These are phyloP conservation scores for Muscina levida DNA, from an alignment of 2,888 invertebrate genomes.

Conservation along the genomic window DNA sequence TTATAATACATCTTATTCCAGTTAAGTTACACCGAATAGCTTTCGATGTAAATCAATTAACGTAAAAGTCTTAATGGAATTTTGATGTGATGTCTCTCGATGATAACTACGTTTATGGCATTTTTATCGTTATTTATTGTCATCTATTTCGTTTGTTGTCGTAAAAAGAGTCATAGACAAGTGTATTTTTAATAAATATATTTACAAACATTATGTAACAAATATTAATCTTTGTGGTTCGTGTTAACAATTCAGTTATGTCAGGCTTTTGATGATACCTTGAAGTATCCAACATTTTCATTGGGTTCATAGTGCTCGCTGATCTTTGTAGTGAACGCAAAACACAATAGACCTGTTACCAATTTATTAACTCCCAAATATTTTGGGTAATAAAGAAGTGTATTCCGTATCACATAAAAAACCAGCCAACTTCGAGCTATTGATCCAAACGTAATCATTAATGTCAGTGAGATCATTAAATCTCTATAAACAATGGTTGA, in stretches of 20 bases:
- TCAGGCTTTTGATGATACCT: no score
- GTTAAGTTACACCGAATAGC: no score
- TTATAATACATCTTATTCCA: no score
- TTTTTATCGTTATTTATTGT: background rate
- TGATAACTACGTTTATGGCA: background rate
- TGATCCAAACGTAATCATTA: constrained; percentile 37
- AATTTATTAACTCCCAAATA: constrained; percentile 7
- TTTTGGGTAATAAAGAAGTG: constrained; percentile 21
- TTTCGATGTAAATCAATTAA: no score
- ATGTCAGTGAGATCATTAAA: constrained; percentile 50
- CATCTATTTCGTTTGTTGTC: background rate
- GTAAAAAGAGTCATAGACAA: background rate
- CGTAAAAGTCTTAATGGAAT: background rate
- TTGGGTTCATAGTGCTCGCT: no score
- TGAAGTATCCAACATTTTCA: no score
- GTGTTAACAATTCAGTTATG: background rate
- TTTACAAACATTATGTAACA: no score
- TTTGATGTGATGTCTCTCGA: background rate
- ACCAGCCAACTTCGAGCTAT: constrained; percentile 17
- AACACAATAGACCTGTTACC: background rate
- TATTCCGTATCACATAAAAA: no score
- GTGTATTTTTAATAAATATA: background rate
- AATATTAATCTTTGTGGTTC: no score
- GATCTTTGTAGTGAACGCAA: background rate
- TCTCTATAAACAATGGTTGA: constrained; percentile 38